Evolutionary conservation across 2,113 vertebrate species (phyloP).

Genomic region (Limanda limanda): DNA sequence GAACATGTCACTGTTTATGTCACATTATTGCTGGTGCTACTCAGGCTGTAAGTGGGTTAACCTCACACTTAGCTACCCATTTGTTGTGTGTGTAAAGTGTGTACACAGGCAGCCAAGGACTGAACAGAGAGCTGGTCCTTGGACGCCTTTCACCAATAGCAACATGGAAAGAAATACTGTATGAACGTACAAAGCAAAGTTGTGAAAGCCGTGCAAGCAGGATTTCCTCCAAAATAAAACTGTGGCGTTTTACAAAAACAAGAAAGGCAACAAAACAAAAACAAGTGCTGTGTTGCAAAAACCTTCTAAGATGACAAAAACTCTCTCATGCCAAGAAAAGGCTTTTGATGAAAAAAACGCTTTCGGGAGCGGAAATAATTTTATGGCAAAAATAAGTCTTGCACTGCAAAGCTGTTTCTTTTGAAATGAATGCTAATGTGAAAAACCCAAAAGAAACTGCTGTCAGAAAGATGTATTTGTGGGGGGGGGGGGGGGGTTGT

Average conservation of each 20-base stretch:
- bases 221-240: conserved; percentile 38
- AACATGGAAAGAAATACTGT: neutral
- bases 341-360: conserved; percentile 43
- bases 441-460: conserved; percentile 10
- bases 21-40: conserved; percentile 26
- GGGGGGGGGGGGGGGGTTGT: neutral
- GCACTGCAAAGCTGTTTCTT: conserved; percentile 19
- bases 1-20: conserved; percentile 42
- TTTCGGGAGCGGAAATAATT: conserved; percentile 26
- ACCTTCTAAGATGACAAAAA: conserved; percentile 23
- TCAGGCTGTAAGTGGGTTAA: conserved; percentile 33
- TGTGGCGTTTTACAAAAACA: neutral
- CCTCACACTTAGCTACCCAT: conserved; percentile 16
- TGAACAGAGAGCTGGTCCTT: conserved; percentile 7
- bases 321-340: conserved; percentile 8
- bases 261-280: conserved; percentile 30
- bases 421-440: conserved; percentile 35
- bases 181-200: conserved; percentile 17
- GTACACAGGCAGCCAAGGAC: conserved; percentile 27
- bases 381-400: conserved; percentile 21
- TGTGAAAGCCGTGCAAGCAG: conserved; percentile 12
- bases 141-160: conserved; percentile 12
- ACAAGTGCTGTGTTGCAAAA: conserved; percentile 27
- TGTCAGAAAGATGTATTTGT: conserved; percentile 4
- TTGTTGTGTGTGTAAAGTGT: conserved; percentile 8